Evolutionary conservation across 92 coral and sea anemone genomes (phyloP).

Genomic region (Porites rus): DNA sequence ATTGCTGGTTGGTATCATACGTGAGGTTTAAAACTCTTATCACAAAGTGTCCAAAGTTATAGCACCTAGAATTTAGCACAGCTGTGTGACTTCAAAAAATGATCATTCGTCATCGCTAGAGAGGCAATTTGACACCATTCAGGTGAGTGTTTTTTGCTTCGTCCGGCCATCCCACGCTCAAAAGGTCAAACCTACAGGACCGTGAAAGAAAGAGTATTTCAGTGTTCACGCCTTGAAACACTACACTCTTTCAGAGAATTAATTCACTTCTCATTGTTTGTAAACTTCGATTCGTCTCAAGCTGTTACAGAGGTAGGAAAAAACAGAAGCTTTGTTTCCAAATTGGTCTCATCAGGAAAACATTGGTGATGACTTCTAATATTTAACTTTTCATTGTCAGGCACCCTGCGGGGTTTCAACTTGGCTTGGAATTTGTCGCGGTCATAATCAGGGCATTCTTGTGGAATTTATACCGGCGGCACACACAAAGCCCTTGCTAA

Average conservation of each 20-base stretch:
- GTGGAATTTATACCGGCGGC: constrained; percentile 13
- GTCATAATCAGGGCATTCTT: background rate
- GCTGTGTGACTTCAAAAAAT: constrained; percentile 16
- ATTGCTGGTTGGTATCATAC: background rate
- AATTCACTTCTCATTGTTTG: constrained; percentile 29
- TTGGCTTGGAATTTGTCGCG: constrained; percentile 35
- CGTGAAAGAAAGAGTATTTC: background rate
- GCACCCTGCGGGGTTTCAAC: background rate
- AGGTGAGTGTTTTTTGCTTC: background rate
- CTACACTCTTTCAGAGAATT: constrained; percentile 23
- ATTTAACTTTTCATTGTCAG: constrained; percentile 4
- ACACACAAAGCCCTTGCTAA: background rate
- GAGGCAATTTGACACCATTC: constrained; percentile 32
- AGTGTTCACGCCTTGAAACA: constrained; percentile 14
- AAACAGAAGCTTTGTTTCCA: background rate
- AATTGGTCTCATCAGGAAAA: background rate
- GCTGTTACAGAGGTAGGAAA: constrained; percentile 8
- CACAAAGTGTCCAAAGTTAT: background rate
- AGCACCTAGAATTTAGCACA: background rate
- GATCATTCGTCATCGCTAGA: background rate
- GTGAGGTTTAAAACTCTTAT: background rate
- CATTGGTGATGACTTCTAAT: background rate
- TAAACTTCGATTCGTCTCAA: constrained; percentile 28
- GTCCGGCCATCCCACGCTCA: background rate
- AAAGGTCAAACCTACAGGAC: constrained; percentile 6